These are phyloP conservation scores for Epizoanthus stellaris DNA, from an alignment of 92 coral and sea anemone species.

Conservation along the genomic window DNA sequence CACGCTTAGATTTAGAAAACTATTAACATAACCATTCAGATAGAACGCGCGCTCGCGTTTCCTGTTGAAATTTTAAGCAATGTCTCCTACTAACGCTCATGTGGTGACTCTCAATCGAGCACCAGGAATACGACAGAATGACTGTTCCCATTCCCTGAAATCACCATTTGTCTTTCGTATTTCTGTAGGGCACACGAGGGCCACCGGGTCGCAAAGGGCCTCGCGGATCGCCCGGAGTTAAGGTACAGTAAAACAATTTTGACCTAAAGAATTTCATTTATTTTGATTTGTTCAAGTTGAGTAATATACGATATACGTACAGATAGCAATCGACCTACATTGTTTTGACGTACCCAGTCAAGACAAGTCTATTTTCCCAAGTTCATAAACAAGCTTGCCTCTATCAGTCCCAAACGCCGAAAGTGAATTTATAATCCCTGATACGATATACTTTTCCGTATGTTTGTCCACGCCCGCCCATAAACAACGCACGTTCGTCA, in stretches of 20 bases:
- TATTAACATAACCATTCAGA: constrained; percentile 12
- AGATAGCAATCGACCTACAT: neutral
- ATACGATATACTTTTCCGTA: neutral
- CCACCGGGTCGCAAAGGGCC: constrained; percentile 44
- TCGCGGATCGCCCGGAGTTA: constrained; percentile 20
- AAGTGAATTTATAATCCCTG: constrained; percentile 7
- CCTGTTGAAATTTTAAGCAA: constrained; percentile 3
- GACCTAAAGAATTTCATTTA: constrained; percentile 10
- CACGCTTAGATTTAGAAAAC: neutral
- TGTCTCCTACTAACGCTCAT: neutral
- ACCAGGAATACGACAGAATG: no score
- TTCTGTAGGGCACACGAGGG: constrained; percentile 28
- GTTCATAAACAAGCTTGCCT: neutral
- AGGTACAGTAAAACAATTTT: constrained; percentile 23
- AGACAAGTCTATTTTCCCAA: neutral
- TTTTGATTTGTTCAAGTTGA: constrained; percentile 28
- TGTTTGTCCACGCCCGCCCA: constrained; percentile 32
- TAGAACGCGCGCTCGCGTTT: constrained; percentile 3
- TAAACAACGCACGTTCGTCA: constrained; percentile 5
- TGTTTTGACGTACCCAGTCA: neutral
- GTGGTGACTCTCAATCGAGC: neutral
- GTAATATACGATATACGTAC: neutral
- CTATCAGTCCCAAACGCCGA: neutral
- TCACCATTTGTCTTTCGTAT: constrained; percentile 4
- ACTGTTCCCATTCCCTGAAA: neutral